A percentile compares a stretch with the other conserved stretches of the same genome.
These are phyloP conservation scores for Pithys albifrons DNA, from an alignment of 2,113 vertebrate genomes.

Conservation along the genomic window DNA sequence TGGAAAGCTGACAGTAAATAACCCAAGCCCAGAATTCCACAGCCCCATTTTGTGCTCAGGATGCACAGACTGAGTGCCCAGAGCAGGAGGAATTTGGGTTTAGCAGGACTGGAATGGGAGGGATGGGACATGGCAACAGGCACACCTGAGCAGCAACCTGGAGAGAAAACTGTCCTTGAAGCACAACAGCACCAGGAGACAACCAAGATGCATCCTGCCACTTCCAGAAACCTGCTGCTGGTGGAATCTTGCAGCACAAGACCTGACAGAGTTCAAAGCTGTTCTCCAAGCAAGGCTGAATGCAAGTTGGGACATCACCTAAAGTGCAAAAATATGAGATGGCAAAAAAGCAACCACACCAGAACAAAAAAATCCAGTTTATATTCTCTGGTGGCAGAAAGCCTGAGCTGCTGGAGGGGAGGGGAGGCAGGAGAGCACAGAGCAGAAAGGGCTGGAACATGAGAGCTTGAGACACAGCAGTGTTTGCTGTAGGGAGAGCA, in stretches of 20 bases:
- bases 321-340: not conserved
- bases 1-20: constrained; percentile 18
- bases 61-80: not conserved
- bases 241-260: not conserved
- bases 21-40: not conserved
- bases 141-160: not conserved
- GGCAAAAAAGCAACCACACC: not conserved
- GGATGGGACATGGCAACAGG: not conserved
- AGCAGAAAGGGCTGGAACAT: not conserved
- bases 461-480: not conserved
- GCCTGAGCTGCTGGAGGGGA: not conserved
- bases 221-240: not conserved
- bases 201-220: not conserved
- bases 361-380: not conserved
- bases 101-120: not conserved
- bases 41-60: not conserved
- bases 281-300: not conserved
- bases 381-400: not conserved
- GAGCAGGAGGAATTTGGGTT: not conserved
- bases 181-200: not conserved
- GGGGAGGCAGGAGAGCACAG: not conserved
- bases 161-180: not conserved
- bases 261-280: not conserved
- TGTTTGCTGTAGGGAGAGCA: not conserved
- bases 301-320: not conserved